phyloP scores from a whole-genome alignment of 2,797 vertebrate species.

The Menidia menidia region DNA sequence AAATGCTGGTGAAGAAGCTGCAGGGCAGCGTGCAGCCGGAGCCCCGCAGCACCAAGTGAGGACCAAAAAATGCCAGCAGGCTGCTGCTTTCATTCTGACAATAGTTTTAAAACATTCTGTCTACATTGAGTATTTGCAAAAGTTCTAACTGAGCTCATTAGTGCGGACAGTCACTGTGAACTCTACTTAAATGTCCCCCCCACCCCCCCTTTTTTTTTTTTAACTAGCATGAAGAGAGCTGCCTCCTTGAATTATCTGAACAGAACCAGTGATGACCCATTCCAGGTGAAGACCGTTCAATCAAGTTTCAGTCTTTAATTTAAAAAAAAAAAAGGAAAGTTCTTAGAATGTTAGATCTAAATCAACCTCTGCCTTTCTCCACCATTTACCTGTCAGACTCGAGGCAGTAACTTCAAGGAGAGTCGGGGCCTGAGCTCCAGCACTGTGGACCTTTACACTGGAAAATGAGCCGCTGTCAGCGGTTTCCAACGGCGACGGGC shows the following conservation, averaged over 20 bases:
- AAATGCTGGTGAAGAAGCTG: constrained; percentile 95
- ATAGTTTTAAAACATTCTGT: no score
- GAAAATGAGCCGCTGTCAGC: constrained; percentile 75
- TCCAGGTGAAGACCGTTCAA: constrained; percentile 84
- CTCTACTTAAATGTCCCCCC: no score
- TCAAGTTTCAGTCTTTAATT: neutral
- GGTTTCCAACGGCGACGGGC: constrained; percentile 21
- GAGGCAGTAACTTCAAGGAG: constrained; percentile 77
- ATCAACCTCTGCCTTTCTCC: neutral
- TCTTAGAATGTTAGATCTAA: neutral
- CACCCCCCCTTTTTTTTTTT: neutral
- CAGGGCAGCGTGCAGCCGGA: constrained; percentile 90
- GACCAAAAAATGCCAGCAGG: no score
- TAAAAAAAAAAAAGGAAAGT: neutral
- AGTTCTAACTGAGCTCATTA: no score
- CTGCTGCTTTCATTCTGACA: no score
- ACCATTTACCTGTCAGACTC: constrained; percentile 68
- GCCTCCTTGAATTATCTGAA: constrained; percentile 94
- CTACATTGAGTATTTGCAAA: no score
- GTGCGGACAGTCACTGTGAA: no score
- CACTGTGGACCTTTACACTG: constrained; percentile 89
- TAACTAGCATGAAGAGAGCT: constrained; percentile 93
- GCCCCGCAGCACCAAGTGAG: constrained; percentile 83
- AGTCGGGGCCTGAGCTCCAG: constrained; percentile 92
- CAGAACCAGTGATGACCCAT: constrained; percentile 87